These are phyloP conservation scores for Bombus confusus DNA, from an alignment of 1,140 invertebrate species.

Conservation along the genomic window DNA sequence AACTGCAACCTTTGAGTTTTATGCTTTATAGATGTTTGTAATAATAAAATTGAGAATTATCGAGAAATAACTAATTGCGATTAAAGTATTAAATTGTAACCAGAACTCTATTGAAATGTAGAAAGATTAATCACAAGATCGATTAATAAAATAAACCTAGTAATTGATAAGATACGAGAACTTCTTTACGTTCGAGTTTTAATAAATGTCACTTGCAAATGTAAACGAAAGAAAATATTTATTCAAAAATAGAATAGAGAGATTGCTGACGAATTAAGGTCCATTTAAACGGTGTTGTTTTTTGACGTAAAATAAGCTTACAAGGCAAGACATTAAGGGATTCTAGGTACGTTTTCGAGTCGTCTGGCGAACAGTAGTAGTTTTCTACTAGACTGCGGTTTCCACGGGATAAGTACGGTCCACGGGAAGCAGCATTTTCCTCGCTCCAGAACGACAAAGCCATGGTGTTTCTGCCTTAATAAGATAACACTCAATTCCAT, in stretches of 20 bases:
- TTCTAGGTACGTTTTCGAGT: constrained; percentile 8
- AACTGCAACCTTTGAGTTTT: neutral
- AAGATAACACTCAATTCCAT: constrained; percentile 52
- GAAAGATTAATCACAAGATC: neutral
- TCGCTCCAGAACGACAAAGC: neutral
- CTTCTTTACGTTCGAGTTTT: neutral
- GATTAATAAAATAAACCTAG: neutral
- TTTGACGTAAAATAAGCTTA: constrained; percentile 35
- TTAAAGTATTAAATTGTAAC: neutral
- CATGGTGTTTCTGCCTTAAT: constrained; percentile 43
- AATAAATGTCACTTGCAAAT: neutral
- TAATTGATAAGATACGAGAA: neutral
- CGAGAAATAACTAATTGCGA: no score
- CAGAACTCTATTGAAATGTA: neutral
- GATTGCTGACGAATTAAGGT: neutral
- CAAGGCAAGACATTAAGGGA: constrained; percentile 14
- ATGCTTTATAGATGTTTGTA: neutral
- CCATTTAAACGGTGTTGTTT: constrained; percentile 8
- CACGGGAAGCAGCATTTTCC: constrained; percentile 34
- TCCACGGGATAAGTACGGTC: constrained; percentile 36
- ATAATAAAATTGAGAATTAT: neutral
- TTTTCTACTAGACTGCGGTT: constrained; percentile 18
- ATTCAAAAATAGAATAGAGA: neutral
- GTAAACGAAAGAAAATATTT: neutral
- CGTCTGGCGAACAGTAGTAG: neutral